Evolutionary conservation across 2,113 vertebrate genomes (phyloP).

Genomic region (Ptilorrhoa leucosticta): DNA sequence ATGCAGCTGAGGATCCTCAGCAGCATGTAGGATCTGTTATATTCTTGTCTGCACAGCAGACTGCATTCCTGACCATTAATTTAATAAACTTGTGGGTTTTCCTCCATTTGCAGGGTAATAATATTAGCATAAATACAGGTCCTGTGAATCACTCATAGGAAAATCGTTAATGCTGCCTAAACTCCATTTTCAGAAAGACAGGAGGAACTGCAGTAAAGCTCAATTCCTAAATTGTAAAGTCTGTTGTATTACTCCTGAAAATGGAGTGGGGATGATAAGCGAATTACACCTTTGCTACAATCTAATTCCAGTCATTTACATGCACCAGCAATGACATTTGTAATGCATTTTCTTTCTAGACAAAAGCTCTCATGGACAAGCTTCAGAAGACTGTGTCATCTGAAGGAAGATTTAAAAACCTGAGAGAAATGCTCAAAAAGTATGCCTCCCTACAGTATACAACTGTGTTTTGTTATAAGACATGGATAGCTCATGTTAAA

Average conservation of each 20-base stretch:
- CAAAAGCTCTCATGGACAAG: conserved; percentile 97
- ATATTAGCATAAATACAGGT: background rate
- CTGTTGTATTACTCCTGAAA: background rate
- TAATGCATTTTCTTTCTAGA: conserved; percentile 73
- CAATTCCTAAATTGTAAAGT: background rate
- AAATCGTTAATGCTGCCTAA: background rate
- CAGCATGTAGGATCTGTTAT: background rate
- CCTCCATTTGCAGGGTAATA: background rate
- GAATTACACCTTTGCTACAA: background rate
- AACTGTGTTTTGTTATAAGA: background rate
- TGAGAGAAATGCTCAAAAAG: conserved; percentile 98
- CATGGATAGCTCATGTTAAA: background rate
- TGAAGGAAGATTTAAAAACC: conserved; percentile 98
- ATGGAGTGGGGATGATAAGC: background rate
- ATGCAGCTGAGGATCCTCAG: background rate
- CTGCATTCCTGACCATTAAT: background rate
- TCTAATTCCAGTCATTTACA: background rate
- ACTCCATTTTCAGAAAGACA: background rate
- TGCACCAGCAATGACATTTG: background rate
- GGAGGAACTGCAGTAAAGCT: background rate
- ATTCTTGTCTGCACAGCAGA: background rate
- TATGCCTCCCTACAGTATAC: conserved; percentile 62
- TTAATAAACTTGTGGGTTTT: background rate
- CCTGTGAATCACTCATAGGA: background rate
- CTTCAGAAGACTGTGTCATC: conserved; percentile 98